Base-by-base conservation (phyloP, 1,140 invertebrate species). In the Aphaenogaster rudis region DNA sequence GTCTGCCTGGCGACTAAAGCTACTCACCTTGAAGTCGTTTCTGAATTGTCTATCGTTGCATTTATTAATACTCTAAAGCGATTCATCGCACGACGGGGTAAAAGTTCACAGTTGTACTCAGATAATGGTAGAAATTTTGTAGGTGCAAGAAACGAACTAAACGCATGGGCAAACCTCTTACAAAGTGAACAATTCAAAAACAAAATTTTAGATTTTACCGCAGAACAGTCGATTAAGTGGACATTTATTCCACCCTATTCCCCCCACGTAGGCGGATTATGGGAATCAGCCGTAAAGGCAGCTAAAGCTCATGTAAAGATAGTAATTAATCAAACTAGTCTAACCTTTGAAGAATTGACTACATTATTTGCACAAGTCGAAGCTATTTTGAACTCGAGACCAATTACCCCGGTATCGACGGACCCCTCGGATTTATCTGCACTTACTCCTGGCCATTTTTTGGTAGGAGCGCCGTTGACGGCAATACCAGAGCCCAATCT, bases 181-280 rank as follows among this genome's bases (percentile, higher is more conserved):
- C n/a, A 36, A 17, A 52, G 15, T 54, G 0, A 59, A 8, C 17
- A 67, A 4, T 6, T 42, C 0, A 17, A 52, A 59, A 21, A 6
- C 28, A 36, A 76, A 7, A 17, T 76, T 3, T 0, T n/a, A 15
- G 48, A 76, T 8, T 76, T 76, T 54, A n/a, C 50, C n/a, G 15
- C 28, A 0, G 54, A 52, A 59, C 13, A 76, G 7, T 28, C 5
- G 5, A 59, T 76, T n/a, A n/a, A 76, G 28, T 76, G 71, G 71
- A 15, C 13, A 17, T 76, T 76, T 52, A 76, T 76, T 39, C n/a
- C 71, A 7, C 28, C 71, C 5, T 76, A 76, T 17, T 76, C 71
- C 54, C 71, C 71, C 8, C 71, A 76, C 33, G 15, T 76, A 1
- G 48, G 50, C 5, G n/a, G 48, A 54, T 8, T 76, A 8, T 76